phyloP scores from a whole-genome alignment of 2,888 invertebrate genomes.

The Phaedon cochleariae region DNA sequence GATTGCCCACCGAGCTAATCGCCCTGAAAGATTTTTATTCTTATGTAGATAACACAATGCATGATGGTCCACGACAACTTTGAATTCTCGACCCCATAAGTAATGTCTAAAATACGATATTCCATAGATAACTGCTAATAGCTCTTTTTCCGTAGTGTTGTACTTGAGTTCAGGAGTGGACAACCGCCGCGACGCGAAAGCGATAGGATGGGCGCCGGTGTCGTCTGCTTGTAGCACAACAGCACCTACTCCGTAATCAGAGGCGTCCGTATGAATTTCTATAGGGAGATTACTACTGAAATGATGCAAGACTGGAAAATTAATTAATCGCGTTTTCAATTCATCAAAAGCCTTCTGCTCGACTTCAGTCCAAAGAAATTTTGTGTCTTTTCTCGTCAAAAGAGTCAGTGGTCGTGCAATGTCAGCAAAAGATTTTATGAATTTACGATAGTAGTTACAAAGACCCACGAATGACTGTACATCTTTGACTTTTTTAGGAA shows the following conservation, averaged over 20 bases:
- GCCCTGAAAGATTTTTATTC: not conserved
- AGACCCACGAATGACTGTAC: conserved; percentile 1
- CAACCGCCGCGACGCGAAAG: not conserved
- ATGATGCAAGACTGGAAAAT: not conserved
- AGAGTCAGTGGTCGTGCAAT: not conserved
- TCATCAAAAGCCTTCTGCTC: not conserved
- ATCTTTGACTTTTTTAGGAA: not conserved
- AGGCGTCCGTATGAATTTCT: no score
- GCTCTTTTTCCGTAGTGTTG: not conserved
- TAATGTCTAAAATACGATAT: not conserved
- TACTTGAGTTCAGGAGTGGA: not conserved
- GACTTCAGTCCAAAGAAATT: not conserved
- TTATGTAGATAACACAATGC: not conserved
- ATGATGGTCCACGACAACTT: not conserved
- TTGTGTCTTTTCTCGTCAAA: not conserved
- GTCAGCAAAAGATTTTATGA: not conserved
- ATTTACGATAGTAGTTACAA: not conserved
- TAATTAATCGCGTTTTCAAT: not conserved
- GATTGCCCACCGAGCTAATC: not conserved
- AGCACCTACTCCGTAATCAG: no score
- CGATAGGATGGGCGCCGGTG: not conserved
- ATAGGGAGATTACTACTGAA: not conserved
- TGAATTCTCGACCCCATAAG: not conserved
- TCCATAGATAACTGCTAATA: not conserved
- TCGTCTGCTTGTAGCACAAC: no score